Conservation (phyloP, 1,140 invertebrate species). For the Cheumatopsyche charites region DNA sequence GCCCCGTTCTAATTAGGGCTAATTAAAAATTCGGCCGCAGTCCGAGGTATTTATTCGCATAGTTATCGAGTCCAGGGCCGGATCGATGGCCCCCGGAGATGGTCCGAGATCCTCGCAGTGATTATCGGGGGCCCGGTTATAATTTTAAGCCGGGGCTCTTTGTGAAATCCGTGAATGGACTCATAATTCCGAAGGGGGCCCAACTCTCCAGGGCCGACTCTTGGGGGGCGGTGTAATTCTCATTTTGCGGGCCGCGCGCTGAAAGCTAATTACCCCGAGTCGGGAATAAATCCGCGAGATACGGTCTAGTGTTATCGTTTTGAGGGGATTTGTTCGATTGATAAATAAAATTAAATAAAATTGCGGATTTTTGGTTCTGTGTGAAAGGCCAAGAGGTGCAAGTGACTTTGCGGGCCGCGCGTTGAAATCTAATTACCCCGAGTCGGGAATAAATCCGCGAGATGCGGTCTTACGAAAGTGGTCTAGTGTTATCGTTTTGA, state of each 20-base stretch:
- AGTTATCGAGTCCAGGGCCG: conserved; percentile 21
- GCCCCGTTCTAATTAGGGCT: conserved; percentile 22
- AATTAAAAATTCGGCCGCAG: conserved; percentile 23
- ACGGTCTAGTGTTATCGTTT: too few species aligned
- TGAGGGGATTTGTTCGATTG: too few species aligned
- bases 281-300: conserved; percentile 33
- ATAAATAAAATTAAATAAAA: too few species aligned
- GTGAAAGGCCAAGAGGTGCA: too few species aligned
- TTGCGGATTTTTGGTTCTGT: too few species aligned
- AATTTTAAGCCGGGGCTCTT: conserved; percentile 37
- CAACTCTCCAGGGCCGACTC: not conserved
- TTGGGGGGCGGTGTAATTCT: conserved; percentile 40
- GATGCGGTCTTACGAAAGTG: too few species aligned
- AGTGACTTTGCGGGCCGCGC: conserved; percentile 44
- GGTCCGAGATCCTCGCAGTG: conserved; percentile 25
- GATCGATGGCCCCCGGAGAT: not conserved
- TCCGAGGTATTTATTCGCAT: conserved; percentile 26
- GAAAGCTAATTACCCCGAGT: conserved; percentile 47
- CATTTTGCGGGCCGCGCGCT: conserved; percentile 44
- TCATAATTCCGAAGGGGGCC: conserved; percentile 40
- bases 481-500: too few species aligned
- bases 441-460: conserved; percentile 35
- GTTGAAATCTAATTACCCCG: conserved; percentile 47
- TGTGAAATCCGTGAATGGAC: conserved; percentile 45
- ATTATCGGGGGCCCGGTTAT: conserved; percentile 40